Evolutionary conservation across 2,888 invertebrate species (phyloP).

Genomic region (Dynastes tityus): DNA sequence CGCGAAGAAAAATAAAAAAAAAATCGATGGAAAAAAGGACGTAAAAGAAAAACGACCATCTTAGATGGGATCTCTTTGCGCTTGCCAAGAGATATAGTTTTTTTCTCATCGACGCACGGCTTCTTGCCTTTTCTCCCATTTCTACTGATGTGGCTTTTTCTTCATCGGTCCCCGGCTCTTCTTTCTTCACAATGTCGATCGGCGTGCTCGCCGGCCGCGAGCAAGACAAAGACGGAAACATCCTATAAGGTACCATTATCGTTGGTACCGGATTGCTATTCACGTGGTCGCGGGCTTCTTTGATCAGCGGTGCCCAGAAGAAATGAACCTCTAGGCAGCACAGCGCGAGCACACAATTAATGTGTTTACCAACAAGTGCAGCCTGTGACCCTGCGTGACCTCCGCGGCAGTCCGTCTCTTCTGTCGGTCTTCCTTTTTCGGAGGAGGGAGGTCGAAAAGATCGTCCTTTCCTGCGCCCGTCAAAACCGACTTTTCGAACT

Average conservation of each 20-base stretch:
- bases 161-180: too few relatives aligned
- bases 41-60: constrained; percentile 17
- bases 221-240: constrained; percentile 43
- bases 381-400: constrained; percentile 61
- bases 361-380: constrained; percentile 62
- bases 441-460: not conserved
- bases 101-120: not conserved
- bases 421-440: constrained; percentile 33
- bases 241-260: constrained; percentile 42
- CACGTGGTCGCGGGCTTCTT: constrained; percentile 64
- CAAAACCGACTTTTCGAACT: constrained; percentile 30
- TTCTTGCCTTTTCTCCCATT: constrained; percentile 14
- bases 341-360: constrained; percentile 63
- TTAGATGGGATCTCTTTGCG: constrained; percentile 30
- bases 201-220: not conserved
- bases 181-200: not conserved
- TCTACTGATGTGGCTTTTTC: constrained; percentile 7
- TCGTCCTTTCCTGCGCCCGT: not conserved
- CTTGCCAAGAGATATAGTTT: constrained; percentile 27
- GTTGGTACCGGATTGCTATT: constrained; percentile 58
- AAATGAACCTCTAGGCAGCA: constrained; percentile 56
- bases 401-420: constrained; percentile 49
- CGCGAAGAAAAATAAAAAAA: constrained; percentile 20
- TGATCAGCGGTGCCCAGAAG: constrained; percentile 60
- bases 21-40: not conserved